phyloP scores from a whole-genome alignment of 2,797 vertebrate genomes.

The Gambusia yucatana region DNA sequence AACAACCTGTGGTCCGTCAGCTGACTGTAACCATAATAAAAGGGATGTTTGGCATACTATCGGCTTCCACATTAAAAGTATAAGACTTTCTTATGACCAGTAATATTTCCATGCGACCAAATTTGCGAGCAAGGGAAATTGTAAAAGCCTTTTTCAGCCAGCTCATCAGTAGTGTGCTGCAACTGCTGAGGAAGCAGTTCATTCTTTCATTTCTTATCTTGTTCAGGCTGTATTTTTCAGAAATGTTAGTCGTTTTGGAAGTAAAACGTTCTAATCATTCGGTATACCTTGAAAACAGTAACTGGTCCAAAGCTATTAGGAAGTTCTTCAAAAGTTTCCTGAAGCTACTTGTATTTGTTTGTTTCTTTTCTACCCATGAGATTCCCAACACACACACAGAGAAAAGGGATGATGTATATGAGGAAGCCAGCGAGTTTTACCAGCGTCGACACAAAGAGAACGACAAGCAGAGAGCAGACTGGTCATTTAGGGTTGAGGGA shows the following conservation, averaged over 20 bases:
- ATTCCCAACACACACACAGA: neutral
- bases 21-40: neutral
- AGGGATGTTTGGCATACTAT: neutral
- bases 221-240: neutral
- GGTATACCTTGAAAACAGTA: neutral
- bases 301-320: neutral
- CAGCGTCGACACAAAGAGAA: conserved; percentile 19
- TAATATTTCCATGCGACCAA: neutral
- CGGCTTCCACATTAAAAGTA: neutral
- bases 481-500: conserved; percentile 36
- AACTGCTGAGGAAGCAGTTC: neutral
- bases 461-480: conserved; percentile 51
- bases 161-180: neutral
- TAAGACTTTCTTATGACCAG: neutral
- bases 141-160: neutral
- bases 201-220: neutral
- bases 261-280: neutral
- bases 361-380: neutral
- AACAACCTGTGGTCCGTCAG: neutral
- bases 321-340: neutral
- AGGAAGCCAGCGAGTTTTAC: conserved; percentile 41
- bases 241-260: neutral
- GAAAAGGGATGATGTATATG: conserved; percentile 2
- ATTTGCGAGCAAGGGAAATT: neutral
- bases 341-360: neutral